These are phyloP conservation scores for Sorex araneus DNA, from an alignment of 2,113 vertebrate species.

Conservation along the genomic window DNA sequence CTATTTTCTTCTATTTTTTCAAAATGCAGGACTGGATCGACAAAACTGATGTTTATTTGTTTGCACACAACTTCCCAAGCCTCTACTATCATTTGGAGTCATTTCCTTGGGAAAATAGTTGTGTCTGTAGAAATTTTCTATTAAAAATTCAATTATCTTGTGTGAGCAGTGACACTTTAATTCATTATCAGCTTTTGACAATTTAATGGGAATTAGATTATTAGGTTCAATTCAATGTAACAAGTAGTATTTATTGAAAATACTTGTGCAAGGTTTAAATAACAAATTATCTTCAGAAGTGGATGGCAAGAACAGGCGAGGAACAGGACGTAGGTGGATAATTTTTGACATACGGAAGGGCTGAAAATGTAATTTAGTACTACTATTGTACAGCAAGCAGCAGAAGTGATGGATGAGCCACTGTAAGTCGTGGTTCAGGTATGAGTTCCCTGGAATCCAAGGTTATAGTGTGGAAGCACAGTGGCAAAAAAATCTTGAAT, in stretches of 20 bases:
- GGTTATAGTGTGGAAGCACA: background rate
- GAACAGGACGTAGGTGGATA: background rate
- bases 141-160: conserved; percentile 66
- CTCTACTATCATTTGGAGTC: background rate
- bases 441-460: background rate
- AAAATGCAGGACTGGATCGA: background rate
- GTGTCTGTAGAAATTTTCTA: conserved; percentile 30
- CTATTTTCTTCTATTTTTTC: background rate
- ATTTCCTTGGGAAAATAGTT: conserved; percentile 13
- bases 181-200: conserved; percentile 68
- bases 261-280: conserved; percentile 46
- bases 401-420: background rate
- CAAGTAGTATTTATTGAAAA: conserved; percentile 68
- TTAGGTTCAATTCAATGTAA: conserved; percentile 63
- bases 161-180: conserved; percentile 39
- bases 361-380: background rate
- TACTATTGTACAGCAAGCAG: background rate
- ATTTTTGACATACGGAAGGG: background rate
- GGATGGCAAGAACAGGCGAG: background rate
- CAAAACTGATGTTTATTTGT: background rate
- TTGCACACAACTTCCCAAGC: background rate
- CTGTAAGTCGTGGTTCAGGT: rapidly evolving
- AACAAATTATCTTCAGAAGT: conserved; percentile 34
- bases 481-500: background rate
- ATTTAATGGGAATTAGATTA: conserved; percentile 60